Evolutionary conservation across 2,113 vertebrate genomes (phyloP).

Genomic region (Proterorhinus semilunaris): DNA sequence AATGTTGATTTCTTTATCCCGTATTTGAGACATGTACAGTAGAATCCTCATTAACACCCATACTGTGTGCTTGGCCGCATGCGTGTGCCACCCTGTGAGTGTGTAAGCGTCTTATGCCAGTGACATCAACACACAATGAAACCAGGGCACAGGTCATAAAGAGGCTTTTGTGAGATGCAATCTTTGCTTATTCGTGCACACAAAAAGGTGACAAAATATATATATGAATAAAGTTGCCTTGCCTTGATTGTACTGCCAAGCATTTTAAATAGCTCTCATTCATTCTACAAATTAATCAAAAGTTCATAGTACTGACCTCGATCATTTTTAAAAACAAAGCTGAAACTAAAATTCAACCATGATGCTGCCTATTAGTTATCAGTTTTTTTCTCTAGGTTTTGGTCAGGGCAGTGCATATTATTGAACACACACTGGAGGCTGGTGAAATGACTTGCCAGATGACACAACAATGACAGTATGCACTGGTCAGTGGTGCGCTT

Average conservation of each 20-base stretch:
- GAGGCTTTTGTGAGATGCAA: constrained; percentile 16
- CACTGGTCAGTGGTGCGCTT: too few relatives aligned
- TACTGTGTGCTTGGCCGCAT: not conserved
- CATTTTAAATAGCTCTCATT: not conserved
- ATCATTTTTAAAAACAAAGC: too few relatives aligned
- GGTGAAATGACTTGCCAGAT: too few relatives aligned
- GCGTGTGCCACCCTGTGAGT: constrained; percentile 3
- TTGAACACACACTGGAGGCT: too few relatives aligned
- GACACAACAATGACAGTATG: too few relatives aligned
- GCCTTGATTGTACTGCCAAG: not conserved
- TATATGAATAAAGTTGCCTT: too few relatives aligned
- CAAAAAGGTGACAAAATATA: not conserved
- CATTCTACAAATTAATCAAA: not conserved
- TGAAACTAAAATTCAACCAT: too few relatives aligned
- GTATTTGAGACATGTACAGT: not conserved
- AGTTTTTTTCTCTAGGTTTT: too few relatives aligned
- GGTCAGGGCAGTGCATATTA: too few relatives aligned
- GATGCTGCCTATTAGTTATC: too few relatives aligned
- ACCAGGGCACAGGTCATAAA: constrained; percentile 26
- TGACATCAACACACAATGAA: constrained; percentile 37
- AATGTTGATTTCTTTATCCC: too few relatives aligned
- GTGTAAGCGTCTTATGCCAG: constrained; percentile 26
- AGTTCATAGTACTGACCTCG: too few relatives aligned
- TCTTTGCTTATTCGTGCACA: not conserved
- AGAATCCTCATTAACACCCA: not conserved